Conservation (phyloP, 2,888 invertebrate genomes). For the Drosophila borealis region DNA sequence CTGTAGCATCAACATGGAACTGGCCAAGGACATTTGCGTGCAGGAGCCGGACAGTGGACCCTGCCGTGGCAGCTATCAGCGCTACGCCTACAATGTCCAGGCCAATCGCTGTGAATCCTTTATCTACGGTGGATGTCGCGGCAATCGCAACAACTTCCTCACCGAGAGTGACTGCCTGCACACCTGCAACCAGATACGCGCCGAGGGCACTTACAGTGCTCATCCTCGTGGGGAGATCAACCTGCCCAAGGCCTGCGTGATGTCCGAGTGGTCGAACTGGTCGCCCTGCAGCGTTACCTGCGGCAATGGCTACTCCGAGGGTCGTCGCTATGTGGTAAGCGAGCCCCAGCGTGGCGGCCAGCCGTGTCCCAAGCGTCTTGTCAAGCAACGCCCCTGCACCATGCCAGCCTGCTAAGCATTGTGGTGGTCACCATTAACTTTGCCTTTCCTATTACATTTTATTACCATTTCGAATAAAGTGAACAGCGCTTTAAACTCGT, state of each 20-base stretch:
- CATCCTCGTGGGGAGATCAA: slow-evolving; percentile 31
- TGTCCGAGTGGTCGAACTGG: slow-evolving; percentile 94
- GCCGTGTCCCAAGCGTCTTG: slow-evolving; percentile 80
- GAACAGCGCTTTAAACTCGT: neutral
- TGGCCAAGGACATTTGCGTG: slow-evolving; percentile 94
- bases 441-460: neutral
- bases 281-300: slow-evolving; percentile 92
- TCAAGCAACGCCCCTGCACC: slow-evolving; percentile 82
- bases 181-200: slow-evolving; percentile 86
- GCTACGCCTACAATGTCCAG: slow-evolving; percentile 93
- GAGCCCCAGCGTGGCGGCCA: slow-evolving; percentile 82
- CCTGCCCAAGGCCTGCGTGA: slow-evolving; percentile 88
- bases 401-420: slow-evolving; percentile 75
- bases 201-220: neutral
- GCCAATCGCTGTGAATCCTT: slow-evolving; percentile 94
- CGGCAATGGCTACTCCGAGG: slow-evolving; percentile 90
- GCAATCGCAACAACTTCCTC: slow-evolving; percentile 96
- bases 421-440: no score
- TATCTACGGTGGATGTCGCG: slow-evolving; percentile 94
- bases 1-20: slow-evolving; percentile 90
- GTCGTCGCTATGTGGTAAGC: slow-evolving; percentile 83
- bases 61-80: slow-evolving; percentile 93
- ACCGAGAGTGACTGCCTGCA: slow-evolving; percentile 91
- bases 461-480: slow-evolving; percentile 21
- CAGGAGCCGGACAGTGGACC: slow-evolving; percentile 92